Conservation (phyloP, 2,888 invertebrate species). For the Hedya salicella region DNA sequence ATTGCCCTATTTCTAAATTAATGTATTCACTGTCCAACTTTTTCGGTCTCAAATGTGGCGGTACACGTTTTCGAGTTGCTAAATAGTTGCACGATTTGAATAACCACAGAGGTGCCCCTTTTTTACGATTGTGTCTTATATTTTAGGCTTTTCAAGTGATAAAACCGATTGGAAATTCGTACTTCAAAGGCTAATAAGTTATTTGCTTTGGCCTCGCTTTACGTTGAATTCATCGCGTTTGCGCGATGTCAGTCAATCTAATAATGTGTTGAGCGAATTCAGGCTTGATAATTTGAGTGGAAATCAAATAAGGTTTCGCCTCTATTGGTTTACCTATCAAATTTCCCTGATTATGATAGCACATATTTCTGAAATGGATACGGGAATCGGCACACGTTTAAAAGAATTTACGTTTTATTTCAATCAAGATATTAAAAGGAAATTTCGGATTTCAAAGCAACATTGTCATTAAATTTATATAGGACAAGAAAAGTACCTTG, state of each 20-base stretch:
- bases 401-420: too few relatives aligned
- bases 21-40: constrained; percentile 34
- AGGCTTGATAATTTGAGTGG: constrained; percentile 25
- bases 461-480: too few relatives aligned
- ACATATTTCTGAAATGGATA: background rate
- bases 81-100: constrained; percentile 24
- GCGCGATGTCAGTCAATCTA: constrained; percentile 18
- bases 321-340: constrained; percentile 11
- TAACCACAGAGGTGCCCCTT: constrained; percentile 12
- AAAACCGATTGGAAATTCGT: constrained; percentile 16
- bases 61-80: constrained; percentile 11
- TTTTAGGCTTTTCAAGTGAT: constrained; percentile 16
- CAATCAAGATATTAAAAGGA: too few relatives aligned
- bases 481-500: too few relatives aligned
- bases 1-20: constrained; percentile 30
- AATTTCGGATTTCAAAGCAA: too few relatives aligned
- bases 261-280: constrained; percentile 23
- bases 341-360: constrained; percentile 12
- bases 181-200: constrained; percentile 30
- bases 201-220: constrained; percentile 24
- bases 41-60: constrained; percentile 15
- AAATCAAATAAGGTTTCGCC: constrained; percentile 23
- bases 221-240: background rate
- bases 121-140: constrained; percentile 7
- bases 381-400: too few relatives aligned